These are phyloP conservation scores for Hyperoodon ampullatus DNA, from an alignment of 2,113 vertebrate genomes.

Conservation along the genomic window DNA sequence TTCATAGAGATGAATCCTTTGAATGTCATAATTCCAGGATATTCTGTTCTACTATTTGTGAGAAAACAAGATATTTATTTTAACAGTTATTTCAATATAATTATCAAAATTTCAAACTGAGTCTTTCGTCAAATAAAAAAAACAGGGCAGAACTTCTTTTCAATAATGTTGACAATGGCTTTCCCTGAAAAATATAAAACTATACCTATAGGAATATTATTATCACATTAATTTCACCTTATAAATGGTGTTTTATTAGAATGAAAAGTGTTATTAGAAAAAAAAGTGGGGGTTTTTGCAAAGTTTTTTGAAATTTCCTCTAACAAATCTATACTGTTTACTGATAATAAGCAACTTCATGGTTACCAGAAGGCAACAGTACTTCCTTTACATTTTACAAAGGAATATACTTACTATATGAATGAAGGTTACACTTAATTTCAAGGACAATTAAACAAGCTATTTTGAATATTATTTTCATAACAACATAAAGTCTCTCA, in stretches of 20 bases:
- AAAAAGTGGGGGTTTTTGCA: neutral
- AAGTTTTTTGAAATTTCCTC: neutral
- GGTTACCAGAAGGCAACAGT: neutral
- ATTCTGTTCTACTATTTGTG: neutral
- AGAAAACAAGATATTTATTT: conserved; percentile 32
- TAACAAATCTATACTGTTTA: neutral
- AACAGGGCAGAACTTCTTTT: neutral
- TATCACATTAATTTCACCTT: neutral
- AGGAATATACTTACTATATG: neutral
- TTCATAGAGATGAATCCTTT: neutral
- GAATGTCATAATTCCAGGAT: neutral
- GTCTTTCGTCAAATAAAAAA: neutral
- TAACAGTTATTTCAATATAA: neutral
- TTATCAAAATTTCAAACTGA: neutral
- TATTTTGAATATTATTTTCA: neutral
- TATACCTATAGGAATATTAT: neutral
- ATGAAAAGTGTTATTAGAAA: neutral
- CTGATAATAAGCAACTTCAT: neutral
- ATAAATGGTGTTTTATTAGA: neutral
- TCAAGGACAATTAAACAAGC: neutral
- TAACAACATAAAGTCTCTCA: neutral
- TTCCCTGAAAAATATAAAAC: neutral
- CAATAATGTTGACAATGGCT: neutral
- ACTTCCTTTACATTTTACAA: neutral
- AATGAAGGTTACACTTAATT: neutral